Conservation (phyloP, 2,797 vertebrate species). For the Brachyalestes nurse region DNA sequence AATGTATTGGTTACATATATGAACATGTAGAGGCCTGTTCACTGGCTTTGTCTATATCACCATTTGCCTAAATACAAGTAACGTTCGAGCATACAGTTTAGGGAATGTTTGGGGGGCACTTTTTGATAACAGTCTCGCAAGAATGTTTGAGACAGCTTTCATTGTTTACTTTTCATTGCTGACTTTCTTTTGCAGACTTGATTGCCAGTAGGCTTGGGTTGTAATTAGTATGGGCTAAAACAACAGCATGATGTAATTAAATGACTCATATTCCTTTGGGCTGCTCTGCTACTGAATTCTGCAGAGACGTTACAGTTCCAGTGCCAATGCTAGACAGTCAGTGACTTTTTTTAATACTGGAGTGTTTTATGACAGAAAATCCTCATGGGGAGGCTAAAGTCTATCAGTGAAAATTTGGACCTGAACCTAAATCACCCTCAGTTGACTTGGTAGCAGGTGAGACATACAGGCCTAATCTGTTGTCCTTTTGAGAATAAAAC, state of each 20-base stretch:
- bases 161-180: neutral
- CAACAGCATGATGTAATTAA: neutral
- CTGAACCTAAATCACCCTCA: neutral
- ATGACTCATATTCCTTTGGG: neutral
- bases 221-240: neutral
- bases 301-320: neutral
- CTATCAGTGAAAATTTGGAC: neutral
- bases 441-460: neutral
- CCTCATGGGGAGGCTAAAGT: neutral
- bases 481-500: neutral
- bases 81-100: neutral
- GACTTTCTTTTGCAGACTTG: neutral
- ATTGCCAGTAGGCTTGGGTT: neutral
- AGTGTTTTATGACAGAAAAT: neutral
- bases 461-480: neutral
- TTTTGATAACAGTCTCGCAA: neutral
- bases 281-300: neutral
- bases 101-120: neutral
- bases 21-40: neutral
- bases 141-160: neutral
- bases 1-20: too few relatives aligned
- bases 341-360: neutral
- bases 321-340: neutral
- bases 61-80: neutral
- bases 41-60: neutral